Evolutionary conservation across 2,888 invertebrate species (phyloP).

Genomic region (Drosophila cognata): DNA sequence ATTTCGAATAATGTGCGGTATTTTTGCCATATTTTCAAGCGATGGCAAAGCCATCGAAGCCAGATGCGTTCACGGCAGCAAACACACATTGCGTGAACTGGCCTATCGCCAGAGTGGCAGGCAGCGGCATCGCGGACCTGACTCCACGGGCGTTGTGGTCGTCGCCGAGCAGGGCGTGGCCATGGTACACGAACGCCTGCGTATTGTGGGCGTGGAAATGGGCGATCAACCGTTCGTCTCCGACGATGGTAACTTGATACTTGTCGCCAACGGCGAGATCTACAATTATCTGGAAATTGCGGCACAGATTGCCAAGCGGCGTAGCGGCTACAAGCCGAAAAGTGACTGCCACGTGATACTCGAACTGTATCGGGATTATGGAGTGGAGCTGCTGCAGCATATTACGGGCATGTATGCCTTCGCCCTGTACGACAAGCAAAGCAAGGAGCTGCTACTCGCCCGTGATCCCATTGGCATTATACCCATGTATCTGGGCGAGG

Average conservation of each 20-base stretch:
- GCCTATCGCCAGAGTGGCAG: conserved; percentile 83
- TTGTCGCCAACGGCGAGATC: conserved; percentile 84
- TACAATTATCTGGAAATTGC: conserved; percentile 84
- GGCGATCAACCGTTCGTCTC: conserved; percentile 84
- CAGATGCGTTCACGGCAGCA: conserved; percentile 65
- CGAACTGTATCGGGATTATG: conserved; percentile 82
- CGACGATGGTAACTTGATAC: conserved; percentile 73
- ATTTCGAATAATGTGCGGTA: conserved; percentile 81
- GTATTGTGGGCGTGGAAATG: conserved; percentile 81
- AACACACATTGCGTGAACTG: conserved; percentile 80
- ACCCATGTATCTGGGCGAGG: conserved; percentile 84
- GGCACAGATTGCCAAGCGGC: conserved; percentile 79
- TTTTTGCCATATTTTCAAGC: conserved; percentile 84
- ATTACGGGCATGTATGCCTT: conserved; percentile 85
- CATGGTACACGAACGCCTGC: conserved; percentile 83
- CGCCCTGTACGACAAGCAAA: conserved; percentile 81
- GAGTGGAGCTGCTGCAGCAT: conserved; percentile 76
- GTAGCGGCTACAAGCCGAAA: conserved; percentile 80
- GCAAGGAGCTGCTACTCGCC: conserved; percentile 80
- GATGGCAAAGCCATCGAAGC: conserved; percentile 72
- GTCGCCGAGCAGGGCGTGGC: conserved; percentile 80
- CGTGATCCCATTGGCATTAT: conserved; percentile 85
- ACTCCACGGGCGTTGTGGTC: conserved; percentile 81
- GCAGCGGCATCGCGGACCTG: conserved; percentile 84
- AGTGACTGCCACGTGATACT: conserved; percentile 85